Conservation (phyloP, 1,140 invertebrate genomes). For the Ceratina australensis region DNA sequence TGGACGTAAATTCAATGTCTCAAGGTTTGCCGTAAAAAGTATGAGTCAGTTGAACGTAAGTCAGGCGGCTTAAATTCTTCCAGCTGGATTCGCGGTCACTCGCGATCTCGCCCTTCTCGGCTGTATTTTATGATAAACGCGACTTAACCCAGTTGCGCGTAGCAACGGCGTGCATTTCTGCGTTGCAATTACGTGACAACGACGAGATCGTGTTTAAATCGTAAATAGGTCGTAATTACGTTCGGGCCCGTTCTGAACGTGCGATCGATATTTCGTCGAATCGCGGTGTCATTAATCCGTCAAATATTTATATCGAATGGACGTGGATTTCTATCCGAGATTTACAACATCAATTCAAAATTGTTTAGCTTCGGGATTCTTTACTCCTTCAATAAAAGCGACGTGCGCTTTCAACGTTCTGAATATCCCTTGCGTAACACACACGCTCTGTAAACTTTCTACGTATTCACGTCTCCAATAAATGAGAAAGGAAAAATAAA, state of each 20-base stretch:
- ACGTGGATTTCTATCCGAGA: too few species aligned
- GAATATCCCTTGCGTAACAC: too few species aligned
- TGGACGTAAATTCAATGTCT: not conserved
- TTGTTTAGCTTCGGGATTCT: too few species aligned
- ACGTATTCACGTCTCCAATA: too few species aligned
- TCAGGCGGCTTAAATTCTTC: slow-evolving; percentile 15
- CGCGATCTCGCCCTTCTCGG: not conserved
- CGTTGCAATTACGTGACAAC: not conserved
- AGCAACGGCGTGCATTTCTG: not conserved
- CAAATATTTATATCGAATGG: too few species aligned
- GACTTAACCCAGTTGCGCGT: slow-evolving; percentile 24
- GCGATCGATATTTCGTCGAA: not conserved
- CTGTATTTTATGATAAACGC: not conserved
- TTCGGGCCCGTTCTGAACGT: not conserved
- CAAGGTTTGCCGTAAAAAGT: not conserved
- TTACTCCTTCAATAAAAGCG: too few species aligned
- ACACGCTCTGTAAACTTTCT: too few species aligned
- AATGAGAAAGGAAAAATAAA: too few species aligned
- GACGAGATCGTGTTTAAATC: slow-evolving; percentile 1
- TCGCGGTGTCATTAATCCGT: not conserved
- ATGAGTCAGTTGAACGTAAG: slow-evolving; percentile 14
- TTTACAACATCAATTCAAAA: too few species aligned
- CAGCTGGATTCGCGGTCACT: not conserved
- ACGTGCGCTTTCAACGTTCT: too few species aligned
- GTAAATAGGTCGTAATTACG: slow-evolving; percentile 3